Evolutionary conservation across 1,140 invertebrate genomes (phyloP), one percentile per base, ranked within the genome.

Genomic region (Polyergus mexicanus): DNA sequence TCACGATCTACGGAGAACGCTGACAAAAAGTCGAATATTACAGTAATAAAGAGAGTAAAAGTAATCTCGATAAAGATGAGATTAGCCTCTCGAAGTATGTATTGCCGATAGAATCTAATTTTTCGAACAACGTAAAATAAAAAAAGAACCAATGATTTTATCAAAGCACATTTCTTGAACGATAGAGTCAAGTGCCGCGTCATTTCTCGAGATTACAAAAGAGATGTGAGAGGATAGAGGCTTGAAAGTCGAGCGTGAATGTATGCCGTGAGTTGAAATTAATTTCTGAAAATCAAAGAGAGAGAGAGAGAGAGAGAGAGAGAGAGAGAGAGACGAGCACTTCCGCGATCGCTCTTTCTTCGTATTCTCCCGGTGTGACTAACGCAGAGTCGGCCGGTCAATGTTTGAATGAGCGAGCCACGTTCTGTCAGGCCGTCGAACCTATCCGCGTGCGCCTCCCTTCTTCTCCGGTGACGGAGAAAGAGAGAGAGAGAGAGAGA

Each of bases 381-480:
- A 83, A 86, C 84, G 44, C 54, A 72, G 66, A 69, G 51, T 66
- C 22, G 10, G 58, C 44, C 65, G 44, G 41, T 13, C 74, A 68
- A 87, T 84, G 71, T 87, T 74, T 85, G 86, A 90, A 90, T 89
- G 88, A 85, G 41, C 85, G 54, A 83, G 86, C 60, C 75, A 76
- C 54, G 75, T 84, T 62, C 72, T 58, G 60, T 76, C 89, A 90
- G 89, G 89, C 72, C 88, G 56, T 90, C 89, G 89, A 90, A 90
- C 88, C 86, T 90, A 85, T 83, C 77, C 60, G 69, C 51, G 81
- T 86, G 58, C 47, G 47, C 62, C 56, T 69, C 72, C 32, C 60
- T 75, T 74, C 22, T 80, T 69, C 71, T 47, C n/a, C 62, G 51
- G 25, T 28, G 44, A 56, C 13, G 22, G 44, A 78, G 83, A 44